Base-by-base conservation (phyloP, 2,888 invertebrate species). In the Ectemnius cavifrons region DNA sequence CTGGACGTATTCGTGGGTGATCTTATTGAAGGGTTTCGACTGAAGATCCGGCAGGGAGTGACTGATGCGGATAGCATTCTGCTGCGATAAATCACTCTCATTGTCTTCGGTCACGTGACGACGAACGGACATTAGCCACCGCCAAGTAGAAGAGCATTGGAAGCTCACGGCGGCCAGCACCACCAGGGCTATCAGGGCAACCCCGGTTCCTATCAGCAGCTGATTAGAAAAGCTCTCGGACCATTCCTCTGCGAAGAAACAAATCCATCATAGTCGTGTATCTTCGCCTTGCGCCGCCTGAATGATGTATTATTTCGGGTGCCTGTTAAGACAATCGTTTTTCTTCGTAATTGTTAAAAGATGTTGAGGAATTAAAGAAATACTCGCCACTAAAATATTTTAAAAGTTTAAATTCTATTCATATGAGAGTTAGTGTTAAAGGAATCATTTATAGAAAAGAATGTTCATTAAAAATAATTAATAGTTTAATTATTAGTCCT, bases 41-140 rank as follows among this genome's bases (percentile, higher is more conserved):
- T 95, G 95, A 62, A 96, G 92, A 84, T 96, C 95, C 0, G 96
- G 96, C 23, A 95, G 90, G 0, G 95, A 95, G 88, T 95, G 95
- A 84, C 95, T 95, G 90, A 96, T 95, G 67, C 95, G 93, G 73
- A 95, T 94, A 4, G 95, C 94, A 0, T 95, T 93, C 85, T 95
- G 94, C 6, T 94, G 93, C 0, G 94, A 93, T 52, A 93, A 91
- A 1, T 93, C 93, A 80, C 93, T 93, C 73, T 92, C 92, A 0
- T 92, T 82, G 52, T 87, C 88, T 14, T 88, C 87, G 73, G 86
- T 86, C 63, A 88, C 87, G 45, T 86, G 86, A 37, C 89, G 83
- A 5, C 89, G 85, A 18, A 88, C 85, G 84, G 93, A 93, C 89
- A 93, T 91, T 37, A 95, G 91, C 94, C 95, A 95, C 70, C 93